phyloP scores from a whole-genome alignment of 2,888 invertebrate genomes.

The Auanema freiburgensis region DNA sequence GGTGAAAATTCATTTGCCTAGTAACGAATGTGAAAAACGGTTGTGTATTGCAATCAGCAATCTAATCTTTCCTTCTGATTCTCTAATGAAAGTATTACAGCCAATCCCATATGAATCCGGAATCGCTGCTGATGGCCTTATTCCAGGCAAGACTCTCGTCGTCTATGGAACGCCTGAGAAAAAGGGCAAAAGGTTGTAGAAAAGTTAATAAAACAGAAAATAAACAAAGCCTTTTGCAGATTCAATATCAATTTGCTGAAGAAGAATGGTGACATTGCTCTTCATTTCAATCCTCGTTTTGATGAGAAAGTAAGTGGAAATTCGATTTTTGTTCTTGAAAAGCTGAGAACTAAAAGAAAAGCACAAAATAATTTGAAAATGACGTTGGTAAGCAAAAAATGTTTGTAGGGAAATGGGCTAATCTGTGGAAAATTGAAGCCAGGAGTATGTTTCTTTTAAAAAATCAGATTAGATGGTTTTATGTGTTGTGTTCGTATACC shows the following conservation, averaged over 20 bases:
- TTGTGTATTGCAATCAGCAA: too few relatives aligned
- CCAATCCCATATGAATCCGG: slow-evolving; percentile 55
- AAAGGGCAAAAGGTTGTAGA: slow-evolving; percentile 55
- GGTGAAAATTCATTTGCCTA: too few relatives aligned
- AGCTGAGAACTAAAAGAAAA: too few relatives aligned
- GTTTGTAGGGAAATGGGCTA: slow-evolving; percentile 32
- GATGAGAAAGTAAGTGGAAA: slow-evolving; percentile 49
- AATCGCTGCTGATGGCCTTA: slow-evolving; percentile 48
- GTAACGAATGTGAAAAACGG: too few relatives aligned
- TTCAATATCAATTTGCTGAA: slow-evolving; percentile 56
- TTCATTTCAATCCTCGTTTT: slow-evolving; percentile 61
- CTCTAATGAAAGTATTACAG: slow-evolving; percentile 25
- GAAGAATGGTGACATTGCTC: slow-evolving; percentile 54
- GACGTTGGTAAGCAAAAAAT: background rate
- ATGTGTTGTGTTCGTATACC: slow-evolving; percentile 5
- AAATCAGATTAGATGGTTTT: background rate
- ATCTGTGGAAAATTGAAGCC: slow-evolving; percentile 48
- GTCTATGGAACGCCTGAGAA: slow-evolving; percentile 51
- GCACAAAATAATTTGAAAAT: background rate
- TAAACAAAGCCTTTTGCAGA: slow-evolving; percentile 19
- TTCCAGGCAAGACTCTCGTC: slow-evolving; percentile 50
- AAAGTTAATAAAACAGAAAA: background rate
- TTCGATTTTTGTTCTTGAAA: background rate
- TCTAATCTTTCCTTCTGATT: too few relatives aligned
- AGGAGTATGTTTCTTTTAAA: slow-evolving; percentile 38